These are phyloP conservation scores for Pogona vitticeps DNA, from an alignment of 2,113 vertebrate species.

Conservation along the genomic window DNA sequence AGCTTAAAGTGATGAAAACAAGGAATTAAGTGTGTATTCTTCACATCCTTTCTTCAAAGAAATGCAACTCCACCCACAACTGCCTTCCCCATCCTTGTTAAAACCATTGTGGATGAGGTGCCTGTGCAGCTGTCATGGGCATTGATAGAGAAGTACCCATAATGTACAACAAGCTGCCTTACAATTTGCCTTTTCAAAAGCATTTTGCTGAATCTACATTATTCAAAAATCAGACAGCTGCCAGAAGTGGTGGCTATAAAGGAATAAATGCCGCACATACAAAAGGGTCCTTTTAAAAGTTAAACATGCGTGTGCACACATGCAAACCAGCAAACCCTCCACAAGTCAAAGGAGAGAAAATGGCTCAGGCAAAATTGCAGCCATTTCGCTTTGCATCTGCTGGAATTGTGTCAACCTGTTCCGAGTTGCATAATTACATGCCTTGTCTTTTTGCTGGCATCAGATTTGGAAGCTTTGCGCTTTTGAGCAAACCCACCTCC, in stretches of 20 bases:
- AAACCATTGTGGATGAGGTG: not conserved
- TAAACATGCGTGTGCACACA: not conserved
- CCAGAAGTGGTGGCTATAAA: constrained; percentile 23
- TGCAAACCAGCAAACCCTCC: not conserved
- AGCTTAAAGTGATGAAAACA: no score
- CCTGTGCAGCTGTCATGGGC: not conserved
- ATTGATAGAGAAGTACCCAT: not conserved
- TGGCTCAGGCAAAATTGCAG: not conserved
- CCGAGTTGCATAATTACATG: constrained; percentile 22
- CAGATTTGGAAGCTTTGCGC: constrained; percentile 12
- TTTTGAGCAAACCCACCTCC: not conserved
- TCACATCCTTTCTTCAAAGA: no score
- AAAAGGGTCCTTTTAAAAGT: no score
- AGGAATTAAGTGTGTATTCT: no score
- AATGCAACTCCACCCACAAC: not conserved
- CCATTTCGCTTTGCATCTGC: not conserved
- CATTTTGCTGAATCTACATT: constrained; percentile 38
- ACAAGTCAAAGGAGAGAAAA: constrained; percentile 18
- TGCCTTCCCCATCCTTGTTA: not conserved
- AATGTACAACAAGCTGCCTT: not conserved
- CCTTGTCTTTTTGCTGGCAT: constrained; percentile 21
- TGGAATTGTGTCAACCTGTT: constrained; percentile 27
- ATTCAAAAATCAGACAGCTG: constrained; percentile 25
- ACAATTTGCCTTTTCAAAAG: not conserved
- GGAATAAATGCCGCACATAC: not conserved